phyloP scores from a whole-genome alignment of 2,113 vertebrate genomes.

The Rhabdornis inornatus region DNA sequence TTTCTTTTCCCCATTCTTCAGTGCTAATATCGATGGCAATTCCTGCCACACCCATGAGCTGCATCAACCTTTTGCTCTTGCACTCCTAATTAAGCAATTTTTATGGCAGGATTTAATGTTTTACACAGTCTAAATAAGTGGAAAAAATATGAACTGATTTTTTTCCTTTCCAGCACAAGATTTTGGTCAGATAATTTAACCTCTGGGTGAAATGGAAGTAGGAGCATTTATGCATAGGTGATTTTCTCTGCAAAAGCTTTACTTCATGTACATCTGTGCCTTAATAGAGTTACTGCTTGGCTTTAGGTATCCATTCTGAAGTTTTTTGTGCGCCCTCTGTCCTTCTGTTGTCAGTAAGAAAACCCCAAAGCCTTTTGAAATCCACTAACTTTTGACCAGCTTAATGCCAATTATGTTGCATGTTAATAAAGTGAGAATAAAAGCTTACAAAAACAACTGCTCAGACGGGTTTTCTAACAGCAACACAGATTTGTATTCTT shows the following conservation, averaged over 20 bases:
- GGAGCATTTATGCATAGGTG: slow-evolving; percentile 13
- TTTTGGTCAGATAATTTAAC: slow-evolving; percentile 53
- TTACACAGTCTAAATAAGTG: slow-evolving; percentile 40
- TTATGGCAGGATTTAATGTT: slow-evolving; percentile 44
- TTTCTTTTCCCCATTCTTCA: not conserved
- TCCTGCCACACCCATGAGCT: not conserved
- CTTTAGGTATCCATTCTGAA: not conserved
- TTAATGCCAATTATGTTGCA: not conserved
- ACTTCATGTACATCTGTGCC: not conserved
- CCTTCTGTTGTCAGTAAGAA: not conserved
- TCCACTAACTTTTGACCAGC: not conserved
- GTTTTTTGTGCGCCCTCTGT: not conserved
- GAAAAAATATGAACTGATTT: slow-evolving; percentile 11
- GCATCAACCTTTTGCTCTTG: slow-evolving; percentile 13
- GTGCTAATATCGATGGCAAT: not conserved
- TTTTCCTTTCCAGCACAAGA: not conserved
- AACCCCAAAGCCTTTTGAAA: not conserved
- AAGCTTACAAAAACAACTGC: not conserved
- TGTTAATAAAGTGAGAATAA: not conserved
- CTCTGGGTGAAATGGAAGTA: slow-evolving; percentile 22
- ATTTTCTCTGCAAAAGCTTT: slow-evolving; percentile 15
- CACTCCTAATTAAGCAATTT: slow-evolving; percentile 27
- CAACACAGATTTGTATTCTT: not conserved
- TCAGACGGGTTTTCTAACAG: not conserved
- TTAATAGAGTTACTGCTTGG: not conserved